Evolutionary conservation across 2,888 invertebrate genomes (phyloP), one percentile per base, ranked within the genome.

Genomic region (Emmelina monodactyla): DNA sequence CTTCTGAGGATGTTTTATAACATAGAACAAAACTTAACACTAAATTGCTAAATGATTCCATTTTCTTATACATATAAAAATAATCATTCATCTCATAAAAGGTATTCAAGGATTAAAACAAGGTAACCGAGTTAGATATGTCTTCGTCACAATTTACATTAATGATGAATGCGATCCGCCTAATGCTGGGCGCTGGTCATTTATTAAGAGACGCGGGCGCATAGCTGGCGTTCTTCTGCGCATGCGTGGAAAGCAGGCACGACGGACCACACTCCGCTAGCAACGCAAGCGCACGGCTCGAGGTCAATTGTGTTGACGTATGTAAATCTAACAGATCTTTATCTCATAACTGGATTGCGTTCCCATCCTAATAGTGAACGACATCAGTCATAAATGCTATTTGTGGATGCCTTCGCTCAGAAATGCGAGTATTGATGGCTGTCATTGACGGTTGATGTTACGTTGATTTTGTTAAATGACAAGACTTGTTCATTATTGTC

Each of bases 71-170:
- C n/a, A n/a, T n/a, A n/a, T n/a, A n/a, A n/a, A n/a, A n/a, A n/a
- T n/a, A n/a, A n/a, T n/a, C n/a, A n/a, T n/a, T n/a, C n/a, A n/a
- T n/a, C n/a, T n/a, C n/a, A n/a, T n/a, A n/a, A n/a, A n/a, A n/a
- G n/a, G n/a, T n/a, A n/a, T n/a, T n/a, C n/a, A n/a, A n/a, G n/a
- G n/a, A n/a, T n/a, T n/a, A n/a, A n/a, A n/a, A n/a, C n/a, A n/a
- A n/a, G n/a, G n/a, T n/a, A 53, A 55, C 59, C 61, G 62, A 59
- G 65, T 65, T 67, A 72, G 70, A 79, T 79, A 78, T 76, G 73
- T 79, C 79, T 79, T 79, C 79, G 79, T 79, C 79, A 78, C 56
- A 72, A 78, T 79, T 78, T 78, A 79, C 79, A 79, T 78, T 78
- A 78, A 79, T 79, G 79, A 79, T 79, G 58, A 72, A 78, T 78